Evolutionary conservation across 1,140 invertebrate genomes (phyloP).

Genomic region (Frieseomelitta varia): DNA sequence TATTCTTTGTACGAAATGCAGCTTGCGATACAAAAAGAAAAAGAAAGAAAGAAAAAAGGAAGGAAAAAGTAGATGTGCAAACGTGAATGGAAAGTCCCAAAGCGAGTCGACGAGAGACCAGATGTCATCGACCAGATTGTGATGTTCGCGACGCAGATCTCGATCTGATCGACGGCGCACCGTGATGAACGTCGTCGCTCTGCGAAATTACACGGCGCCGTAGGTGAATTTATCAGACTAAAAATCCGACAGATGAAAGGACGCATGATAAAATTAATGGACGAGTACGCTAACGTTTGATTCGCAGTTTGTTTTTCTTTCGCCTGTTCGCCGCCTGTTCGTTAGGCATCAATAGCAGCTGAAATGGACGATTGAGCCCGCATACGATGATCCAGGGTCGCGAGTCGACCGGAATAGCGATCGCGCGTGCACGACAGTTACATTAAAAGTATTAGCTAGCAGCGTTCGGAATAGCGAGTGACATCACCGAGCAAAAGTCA

Average conservation of each 20-base stretch:
- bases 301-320: constrained; percentile 41
- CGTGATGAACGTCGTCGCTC: background rate
- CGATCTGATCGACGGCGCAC: constrained; percentile 38
- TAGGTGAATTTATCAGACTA: constrained; percentile 43
- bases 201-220: constrained; percentile 22
- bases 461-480: constrained; percentile 67
- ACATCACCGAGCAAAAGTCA: constrained; percentile 61
- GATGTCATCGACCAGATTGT: background rate
- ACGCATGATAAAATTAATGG: constrained; percentile 24
- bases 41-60: too few relatives aligned
- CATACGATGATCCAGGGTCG: constrained; percentile 47
- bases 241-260: constrained; percentile 40
- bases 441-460: constrained; percentile 44
- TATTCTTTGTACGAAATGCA: background rate
- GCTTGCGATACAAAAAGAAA: too few relatives aligned
- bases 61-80: too few relatives aligned
- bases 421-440: constrained; percentile 14
- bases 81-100: background rate
- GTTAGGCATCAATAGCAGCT: background rate
- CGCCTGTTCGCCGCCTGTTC: background rate
- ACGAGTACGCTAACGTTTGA: constrained; percentile 7
- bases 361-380: background rate
- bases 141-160: constrained; percentile 31
- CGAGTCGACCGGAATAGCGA: constrained; percentile 60
- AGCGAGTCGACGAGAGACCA: background rate